A percentile compares a stretch with the other conserved stretches of the same genome.
Evolutionary conservation across 2,888 invertebrate genomes (phyloP).

Genomic region (Corbicula japonica): DNA sequence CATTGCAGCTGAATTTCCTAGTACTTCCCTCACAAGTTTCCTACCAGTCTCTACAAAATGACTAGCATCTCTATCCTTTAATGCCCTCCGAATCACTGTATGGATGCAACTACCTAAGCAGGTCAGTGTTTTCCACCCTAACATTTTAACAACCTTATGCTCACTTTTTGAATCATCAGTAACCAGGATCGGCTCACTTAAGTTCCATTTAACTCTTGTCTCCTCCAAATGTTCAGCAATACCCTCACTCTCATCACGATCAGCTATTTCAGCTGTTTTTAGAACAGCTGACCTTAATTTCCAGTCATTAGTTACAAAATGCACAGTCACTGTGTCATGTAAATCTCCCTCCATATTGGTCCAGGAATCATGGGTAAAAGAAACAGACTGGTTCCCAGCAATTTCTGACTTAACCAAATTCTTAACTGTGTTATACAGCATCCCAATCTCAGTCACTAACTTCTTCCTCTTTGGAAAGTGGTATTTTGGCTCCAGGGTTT

Average conservation of each 20-base stretch:
- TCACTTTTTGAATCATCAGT: conserved; percentile 30
- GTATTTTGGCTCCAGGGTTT: conserved; percentile 57
- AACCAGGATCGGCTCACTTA: conserved; percentile 39
- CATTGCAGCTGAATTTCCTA: conserved; percentile 3
- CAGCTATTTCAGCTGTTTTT: conserved; percentile 26
- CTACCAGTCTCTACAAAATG: conserved; percentile 43
- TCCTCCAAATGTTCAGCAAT: conserved; percentile 39
- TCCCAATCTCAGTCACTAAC: conserved; percentile 49
- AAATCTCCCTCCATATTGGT: conserved; percentile 17
- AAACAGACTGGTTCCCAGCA: conserved; percentile 23
- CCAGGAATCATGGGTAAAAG: conserved; percentile 48
- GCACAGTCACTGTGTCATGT: conserved; percentile 34
- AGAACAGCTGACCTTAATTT: conserved; percentile 37
- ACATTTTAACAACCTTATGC: conserved; percentile 19
- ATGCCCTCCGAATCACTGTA: conserved; percentile 36
- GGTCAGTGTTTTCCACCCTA: conserved; percentile 41
- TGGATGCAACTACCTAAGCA: conserved; percentile 60
- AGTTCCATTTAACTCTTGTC: conserved; percentile 47
- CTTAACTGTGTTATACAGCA: conserved; percentile 48
- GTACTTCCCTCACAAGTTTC: conserved; percentile 28
- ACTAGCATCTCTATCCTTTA: conserved; percentile 29
- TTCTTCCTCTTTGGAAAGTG: conserved; percentile 65
- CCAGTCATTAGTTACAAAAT: conserved; percentile 54
- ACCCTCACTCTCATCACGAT: conserved; percentile 15
- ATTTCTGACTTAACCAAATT: conserved; percentile 43